Percentiles rank a stretch among this genome's conserved stretches.
These are phyloP conservation scores for Drosophila infuscata DNA, from an alignment of 2,888 invertebrate species.

Conservation along the genomic window DNA sequence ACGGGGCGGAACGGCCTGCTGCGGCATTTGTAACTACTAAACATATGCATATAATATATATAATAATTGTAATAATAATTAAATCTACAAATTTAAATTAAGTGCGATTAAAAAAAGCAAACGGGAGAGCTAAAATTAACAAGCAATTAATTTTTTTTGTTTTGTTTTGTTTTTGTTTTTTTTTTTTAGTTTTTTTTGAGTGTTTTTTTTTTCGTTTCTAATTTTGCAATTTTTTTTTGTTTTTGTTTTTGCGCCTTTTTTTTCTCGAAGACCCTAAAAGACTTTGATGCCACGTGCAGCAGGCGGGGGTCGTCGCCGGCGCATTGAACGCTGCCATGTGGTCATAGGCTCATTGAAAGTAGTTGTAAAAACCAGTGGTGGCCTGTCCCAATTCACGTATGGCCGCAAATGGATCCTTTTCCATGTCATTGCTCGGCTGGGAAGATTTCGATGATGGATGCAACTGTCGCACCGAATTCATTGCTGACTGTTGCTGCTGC, in stretches of 20 bases:
- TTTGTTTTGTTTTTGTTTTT: too few relatives aligned
- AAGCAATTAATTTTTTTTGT: constrained; percentile 64
- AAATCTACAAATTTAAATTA: constrained; percentile 72
- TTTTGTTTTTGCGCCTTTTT: constrained; percentile 36
- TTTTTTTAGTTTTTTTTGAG: constrained; percentile 52
- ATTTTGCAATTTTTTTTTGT: constrained; percentile 43
- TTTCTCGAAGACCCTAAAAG: constrained; percentile 46
- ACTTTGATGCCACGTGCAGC: constrained; percentile 64
- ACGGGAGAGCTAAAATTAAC: constrained; percentile 74
- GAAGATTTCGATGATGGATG: constrained; percentile 50
- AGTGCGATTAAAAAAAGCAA: constrained; percentile 67
- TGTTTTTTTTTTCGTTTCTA: constrained; percentile 32
- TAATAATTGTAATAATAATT: constrained; percentile 76
- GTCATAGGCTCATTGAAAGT: constrained; percentile 85
- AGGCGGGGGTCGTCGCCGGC: constrained; percentile 20
- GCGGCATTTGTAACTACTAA: constrained; percentile 76
- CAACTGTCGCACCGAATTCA: constrained; percentile 31
- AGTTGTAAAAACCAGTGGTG: constrained; percentile 86
- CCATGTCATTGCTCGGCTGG: constrained; percentile 66
- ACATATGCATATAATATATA: constrained; percentile 69
- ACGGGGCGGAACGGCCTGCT: constrained; percentile 66
- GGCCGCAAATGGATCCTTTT: constrained; percentile 86
- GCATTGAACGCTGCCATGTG: constrained; percentile 15
- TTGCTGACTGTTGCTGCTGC: constrained; percentile 35
- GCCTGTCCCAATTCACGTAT: constrained; percentile 86